Conservation (phyloP, 2,888 invertebrate genomes). For the Drosophila ochracea region DNA sequence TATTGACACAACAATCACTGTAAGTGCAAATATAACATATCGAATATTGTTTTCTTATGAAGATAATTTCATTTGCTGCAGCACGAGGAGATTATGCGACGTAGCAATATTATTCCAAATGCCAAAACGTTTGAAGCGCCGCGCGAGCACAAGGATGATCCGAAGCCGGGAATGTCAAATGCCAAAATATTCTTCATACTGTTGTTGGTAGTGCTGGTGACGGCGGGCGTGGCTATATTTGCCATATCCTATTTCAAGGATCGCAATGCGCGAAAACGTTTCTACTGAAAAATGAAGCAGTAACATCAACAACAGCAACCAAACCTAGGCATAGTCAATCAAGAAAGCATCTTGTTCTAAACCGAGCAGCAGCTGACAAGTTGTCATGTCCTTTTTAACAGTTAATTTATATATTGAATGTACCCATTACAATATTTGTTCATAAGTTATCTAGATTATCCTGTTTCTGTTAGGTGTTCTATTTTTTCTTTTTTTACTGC, state of each 20-base stretch:
- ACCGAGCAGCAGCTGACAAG: constrained; percentile 38
- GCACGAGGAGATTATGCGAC: constrained; percentile 86
- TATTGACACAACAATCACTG: constrained; percentile 90
- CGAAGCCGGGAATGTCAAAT: constrained; percentile 94
- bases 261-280: constrained; percentile 94
- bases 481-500: constrained; percentile 22
- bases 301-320: constrained; percentile 25
- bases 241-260: constrained; percentile 98
- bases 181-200: constrained; percentile 95
- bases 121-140: constrained; percentile 96
- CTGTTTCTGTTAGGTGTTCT: constrained; percentile 24
- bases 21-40: constrained; percentile 46
- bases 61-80: constrained; percentile 27
- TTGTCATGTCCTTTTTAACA: constrained; percentile 50
- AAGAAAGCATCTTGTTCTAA: constrained; percentile 50
- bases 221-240: constrained; percentile 93
- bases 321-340: constrained; percentile 61
- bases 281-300: constrained; percentile 82
- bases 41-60: not conserved
- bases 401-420: constrained; percentile 62
- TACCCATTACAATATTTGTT: constrained; percentile 55
- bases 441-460: constrained; percentile 43
- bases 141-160: constrained; percentile 95
- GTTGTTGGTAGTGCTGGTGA: constrained; percentile 92
- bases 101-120: constrained; percentile 94